Conservation (phyloP, 1,140 invertebrate genomes). For the Copidosoma floridanum region DNA sequence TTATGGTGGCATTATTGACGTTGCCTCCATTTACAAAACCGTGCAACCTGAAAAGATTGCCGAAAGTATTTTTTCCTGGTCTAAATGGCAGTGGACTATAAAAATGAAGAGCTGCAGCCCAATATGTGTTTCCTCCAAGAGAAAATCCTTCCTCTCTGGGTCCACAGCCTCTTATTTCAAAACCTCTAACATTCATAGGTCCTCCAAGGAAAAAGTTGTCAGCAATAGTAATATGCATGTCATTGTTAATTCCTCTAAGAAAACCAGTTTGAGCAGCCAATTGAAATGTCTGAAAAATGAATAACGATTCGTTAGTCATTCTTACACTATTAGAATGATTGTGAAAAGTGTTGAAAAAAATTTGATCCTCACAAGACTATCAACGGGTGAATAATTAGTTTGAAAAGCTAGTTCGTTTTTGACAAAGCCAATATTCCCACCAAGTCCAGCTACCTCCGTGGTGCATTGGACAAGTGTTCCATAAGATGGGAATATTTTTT, state of each 20-base stretch:
- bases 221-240: constrained; percentile 64
- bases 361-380: constrained; percentile 62
- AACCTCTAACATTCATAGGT: constrained; percentile 79
- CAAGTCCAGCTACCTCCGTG: constrained; percentile 82
- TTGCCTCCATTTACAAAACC: constrained; percentile 84
- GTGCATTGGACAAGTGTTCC: constrained; percentile 69
- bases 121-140: constrained; percentile 72
- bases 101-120: constrained; percentile 76
- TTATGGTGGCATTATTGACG: constrained; percentile 59
- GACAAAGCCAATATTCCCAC: constrained; percentile 81
- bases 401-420: constrained; percentile 81
- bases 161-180: constrained; percentile 77
- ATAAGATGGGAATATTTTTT: constrained; percentile 70
- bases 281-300: constrained; percentile 69
- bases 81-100: constrained; percentile 84
- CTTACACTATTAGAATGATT: too few relatives aligned
- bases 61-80: constrained; percentile 70
- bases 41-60: constrained; percentile 78
- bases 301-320: too few relatives aligned
- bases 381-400: constrained; percentile 67
- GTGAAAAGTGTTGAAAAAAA: constrained; percentile 12
- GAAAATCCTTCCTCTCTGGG: constrained; percentile 72
- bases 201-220: constrained; percentile 88
- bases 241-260: constrained; percentile 64
- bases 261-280: constrained; percentile 69